phyloP scores from a whole-genome alignment of 2,888 invertebrate genomes.

The Amphipyra berbera region DNA sequence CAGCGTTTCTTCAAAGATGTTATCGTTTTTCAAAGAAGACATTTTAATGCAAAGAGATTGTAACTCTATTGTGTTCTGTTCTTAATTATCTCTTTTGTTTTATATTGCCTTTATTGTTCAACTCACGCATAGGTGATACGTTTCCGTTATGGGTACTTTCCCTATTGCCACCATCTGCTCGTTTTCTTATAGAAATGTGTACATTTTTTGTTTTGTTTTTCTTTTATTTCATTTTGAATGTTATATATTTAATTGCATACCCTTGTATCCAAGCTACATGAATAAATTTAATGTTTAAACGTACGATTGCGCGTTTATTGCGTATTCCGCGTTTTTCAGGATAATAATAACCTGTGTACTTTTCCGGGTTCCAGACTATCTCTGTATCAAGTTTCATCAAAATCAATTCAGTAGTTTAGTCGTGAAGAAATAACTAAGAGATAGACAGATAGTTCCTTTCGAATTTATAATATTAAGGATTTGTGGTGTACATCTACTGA shows the following conservation, averaged over 20 bases:
- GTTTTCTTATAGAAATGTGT: conserved; percentile 7
- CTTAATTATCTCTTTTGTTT: conserved; percentile 42
- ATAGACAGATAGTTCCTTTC: too few relatives aligned
- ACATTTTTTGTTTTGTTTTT: conserved; percentile 10
- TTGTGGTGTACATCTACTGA: too few relatives aligned
- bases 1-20: conserved; percentile 25
- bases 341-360: too few relatives aligned
- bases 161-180: conserved; percentile 14
- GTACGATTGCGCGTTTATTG: too few relatives aligned
- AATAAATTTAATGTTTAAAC: too few relatives aligned
- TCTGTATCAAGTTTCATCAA: too few relatives aligned
- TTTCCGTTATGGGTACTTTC: conserved; percentile 28
- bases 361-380: too few relatives aligned
- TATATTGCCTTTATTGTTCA: conserved; percentile 32
- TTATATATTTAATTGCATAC: neutral
- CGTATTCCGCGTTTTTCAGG: too few relatives aligned
- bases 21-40: conserved; percentile 32
- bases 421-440: too few relatives aligned
- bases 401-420: too few relatives aligned
- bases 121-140: conserved; percentile 15
- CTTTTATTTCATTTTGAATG: conserved; percentile 10
- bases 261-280: neutral
- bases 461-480: too few relatives aligned
- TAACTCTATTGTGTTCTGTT: conserved; percentile 33
- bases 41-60: conserved; percentile 33